Percentiles rank a stretch among this genome's conserved stretches.
phyloP scores from a whole-genome alignment of 2,113 vertebrate genomes.

The Alces alces region DNA sequence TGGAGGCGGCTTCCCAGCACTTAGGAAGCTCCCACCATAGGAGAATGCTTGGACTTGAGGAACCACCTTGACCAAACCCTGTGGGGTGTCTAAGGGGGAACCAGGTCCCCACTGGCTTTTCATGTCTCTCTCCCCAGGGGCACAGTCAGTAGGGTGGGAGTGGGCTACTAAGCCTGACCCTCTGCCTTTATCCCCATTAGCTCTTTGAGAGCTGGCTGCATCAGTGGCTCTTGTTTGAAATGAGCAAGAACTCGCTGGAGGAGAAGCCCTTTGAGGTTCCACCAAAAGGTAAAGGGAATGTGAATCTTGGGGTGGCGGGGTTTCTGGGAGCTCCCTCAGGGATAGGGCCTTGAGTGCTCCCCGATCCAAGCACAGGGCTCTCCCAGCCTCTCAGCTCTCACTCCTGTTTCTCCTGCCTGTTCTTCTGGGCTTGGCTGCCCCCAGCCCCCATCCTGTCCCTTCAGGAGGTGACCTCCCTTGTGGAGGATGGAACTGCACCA shows the following conservation, averaged over 20 bases:
- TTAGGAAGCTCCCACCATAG: background rate
- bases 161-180: background rate
- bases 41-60: background rate
- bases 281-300: slow-evolving; percentile 64
- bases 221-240: slow-evolving; percentile 90
- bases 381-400: background rate
- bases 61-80: background rate
- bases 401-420: background rate
- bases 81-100: background rate
- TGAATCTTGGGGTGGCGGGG: background rate
- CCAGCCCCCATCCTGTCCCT: background rate
- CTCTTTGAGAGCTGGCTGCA: slow-evolving; percentile 89
- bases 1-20: too few relatives aligned
- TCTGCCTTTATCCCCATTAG: slow-evolving; percentile 70
- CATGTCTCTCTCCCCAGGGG: background rate
- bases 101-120: background rate
- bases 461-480: background rate
- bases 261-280: background rate
- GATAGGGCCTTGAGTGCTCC: background rate
- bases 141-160: background rate
- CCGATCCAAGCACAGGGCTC: background rate
- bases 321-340: background rate
- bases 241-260: slow-evolving; percentile 79
- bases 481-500: background rate
- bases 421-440: background rate